Base-by-base conservation (phyloP, 2,888 invertebrate genomes). In the Cephus nigrinus region DNA sequence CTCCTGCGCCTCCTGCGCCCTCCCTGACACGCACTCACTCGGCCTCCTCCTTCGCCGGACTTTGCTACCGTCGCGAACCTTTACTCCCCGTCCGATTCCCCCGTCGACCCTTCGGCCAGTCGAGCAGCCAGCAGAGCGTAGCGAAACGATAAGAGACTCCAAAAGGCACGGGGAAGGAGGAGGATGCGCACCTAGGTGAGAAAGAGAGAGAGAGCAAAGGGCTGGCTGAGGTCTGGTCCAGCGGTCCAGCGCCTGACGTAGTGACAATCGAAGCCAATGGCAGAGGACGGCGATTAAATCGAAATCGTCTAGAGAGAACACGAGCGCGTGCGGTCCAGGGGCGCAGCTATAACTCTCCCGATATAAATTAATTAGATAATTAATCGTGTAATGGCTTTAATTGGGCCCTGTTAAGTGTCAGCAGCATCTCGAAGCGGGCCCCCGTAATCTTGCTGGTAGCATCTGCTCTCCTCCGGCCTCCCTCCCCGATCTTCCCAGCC, bases 331-430 rank as follows among this genome's bases (percentile, higher is more conserved):
- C 71, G 71, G 40, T 40, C 40, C 36, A 1, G 5, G 71, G 71
- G 31, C 71, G 23, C 11, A 32, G 31, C 71, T 69, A 69, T 69
- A 69, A 69, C 15, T 69, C 71, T 69, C 31, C 15, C 71, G 75
- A 75, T 88, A 91, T 91, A 90, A 91, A 90, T 91, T 91, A 91
- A 91, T 91, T 90, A 89, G 90, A 90, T 90, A 91, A 91, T 91
- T 91, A 91, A 91, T 91, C 91, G 89, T 90, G 91, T 90, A 90
- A 90, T 88, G 89, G 87, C 82, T 88, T 91, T 91, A 91, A 91
- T 91, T 91, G 91, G 91, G 87, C 84, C 88, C 83, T 91, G 91
- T 91, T 90, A 90, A 90, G 91, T 90, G 91, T 90, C 91, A 90
- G 87, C 82, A 81, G 80, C 40, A 5, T 40, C 40, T 40, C 40